These are phyloP conservation scores for Calephelis nemesis DNA, from an alignment of 1,140 invertebrate genomes.

Conservation along the genomic window DNA sequence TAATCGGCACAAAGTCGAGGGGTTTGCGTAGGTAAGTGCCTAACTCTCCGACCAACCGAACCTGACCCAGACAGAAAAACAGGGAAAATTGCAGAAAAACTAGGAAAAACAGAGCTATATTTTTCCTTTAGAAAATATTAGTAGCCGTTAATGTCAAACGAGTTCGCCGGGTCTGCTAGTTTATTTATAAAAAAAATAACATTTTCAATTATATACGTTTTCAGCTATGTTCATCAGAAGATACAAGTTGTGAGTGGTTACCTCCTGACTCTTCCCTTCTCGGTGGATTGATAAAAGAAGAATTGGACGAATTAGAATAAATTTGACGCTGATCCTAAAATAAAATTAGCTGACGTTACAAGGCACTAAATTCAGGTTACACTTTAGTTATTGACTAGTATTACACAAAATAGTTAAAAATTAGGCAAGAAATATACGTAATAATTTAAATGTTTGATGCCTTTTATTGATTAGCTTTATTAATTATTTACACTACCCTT, in stretches of 20 bases:
- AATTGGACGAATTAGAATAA: slow-evolving; percentile 57
- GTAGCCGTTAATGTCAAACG: too few relatives aligned
- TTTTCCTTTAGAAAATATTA: too few relatives aligned
- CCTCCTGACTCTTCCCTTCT: slow-evolving; percentile 60
- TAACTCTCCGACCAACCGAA: too few relatives aligned
- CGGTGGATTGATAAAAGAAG: slow-evolving; percentile 49
- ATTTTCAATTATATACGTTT: neutral
- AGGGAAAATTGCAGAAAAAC: too few relatives aligned
- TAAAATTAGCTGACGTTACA: neutral
- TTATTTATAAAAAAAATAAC: too few relatives aligned
- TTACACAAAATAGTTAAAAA: neutral
- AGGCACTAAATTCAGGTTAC: slow-evolving; percentile 36
- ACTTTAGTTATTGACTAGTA: slow-evolving; percentile 22
- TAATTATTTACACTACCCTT: too few relatives aligned
- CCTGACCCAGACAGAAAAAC: too few relatives aligned
- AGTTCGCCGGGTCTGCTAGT: too few relatives aligned
- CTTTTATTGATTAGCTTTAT: neutral
- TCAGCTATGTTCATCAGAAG: slow-evolving; percentile 68
- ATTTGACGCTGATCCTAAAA: neutral
- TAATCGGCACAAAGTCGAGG: too few relatives aligned
- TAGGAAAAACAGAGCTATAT: too few relatives aligned
- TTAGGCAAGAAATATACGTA: slow-evolving; percentile 3
- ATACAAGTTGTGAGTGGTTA: slow-evolving; percentile 71
- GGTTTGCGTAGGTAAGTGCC: too few relatives aligned
- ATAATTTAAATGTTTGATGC: neutral